Evolutionary conservation across 2,888 invertebrate species (phyloP).

Genomic region (Meganola albula): DNA sequence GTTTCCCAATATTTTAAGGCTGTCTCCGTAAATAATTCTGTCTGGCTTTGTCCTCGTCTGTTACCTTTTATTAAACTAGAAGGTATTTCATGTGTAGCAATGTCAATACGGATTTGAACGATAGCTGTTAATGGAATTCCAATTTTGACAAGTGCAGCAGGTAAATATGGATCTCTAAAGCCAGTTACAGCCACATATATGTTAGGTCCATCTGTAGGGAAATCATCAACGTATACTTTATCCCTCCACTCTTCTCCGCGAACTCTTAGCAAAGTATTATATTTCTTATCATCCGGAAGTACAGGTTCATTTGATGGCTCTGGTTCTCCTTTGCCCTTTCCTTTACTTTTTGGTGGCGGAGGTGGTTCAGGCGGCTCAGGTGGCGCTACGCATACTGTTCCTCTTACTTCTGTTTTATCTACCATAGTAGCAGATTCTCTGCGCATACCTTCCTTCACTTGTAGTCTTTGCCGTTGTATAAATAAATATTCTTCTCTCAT

Average conservation of each 20-base stretch:
- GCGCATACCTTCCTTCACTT: conserved; percentile 56
- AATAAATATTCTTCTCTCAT: conserved; percentile 65
- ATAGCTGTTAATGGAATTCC: conserved; percentile 59
- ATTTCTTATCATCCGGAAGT: conserved; percentile 53
- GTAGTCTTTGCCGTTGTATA: conserved; percentile 54
- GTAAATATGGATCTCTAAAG: conserved; percentile 56
- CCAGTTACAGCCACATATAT: conserved; percentile 74
- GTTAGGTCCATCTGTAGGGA: conserved; percentile 71
- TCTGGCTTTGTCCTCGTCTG: conserved; percentile 62
- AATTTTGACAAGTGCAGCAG: conserved; percentile 48
- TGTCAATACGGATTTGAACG: conserved; percentile 61
- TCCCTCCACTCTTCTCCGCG: conserved; percentile 77
- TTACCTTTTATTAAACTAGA: conserved; percentile 42
- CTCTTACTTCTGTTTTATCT: conserved; percentile 47
- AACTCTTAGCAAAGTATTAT: conserved; percentile 64
- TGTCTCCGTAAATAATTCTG: conserved; percentile 49
- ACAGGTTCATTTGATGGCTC: conserved; percentile 10
- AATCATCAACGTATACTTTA: conserved; percentile 72
- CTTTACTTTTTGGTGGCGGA: conserved; percentile 38
- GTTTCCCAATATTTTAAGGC: conserved; percentile 57
- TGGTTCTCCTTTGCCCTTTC: conserved; percentile 30
- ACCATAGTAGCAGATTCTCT: conserved; percentile 60
- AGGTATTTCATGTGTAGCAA: conserved; percentile 37
- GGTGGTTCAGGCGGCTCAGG: conserved; percentile 27
- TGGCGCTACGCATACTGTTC: conserved; percentile 40